A percentile compares a stretch with the other conserved stretches of the same genome.
Conservation (phyloP, 2,113 vertebrate species). For the Mellivora capensis region DNA sequence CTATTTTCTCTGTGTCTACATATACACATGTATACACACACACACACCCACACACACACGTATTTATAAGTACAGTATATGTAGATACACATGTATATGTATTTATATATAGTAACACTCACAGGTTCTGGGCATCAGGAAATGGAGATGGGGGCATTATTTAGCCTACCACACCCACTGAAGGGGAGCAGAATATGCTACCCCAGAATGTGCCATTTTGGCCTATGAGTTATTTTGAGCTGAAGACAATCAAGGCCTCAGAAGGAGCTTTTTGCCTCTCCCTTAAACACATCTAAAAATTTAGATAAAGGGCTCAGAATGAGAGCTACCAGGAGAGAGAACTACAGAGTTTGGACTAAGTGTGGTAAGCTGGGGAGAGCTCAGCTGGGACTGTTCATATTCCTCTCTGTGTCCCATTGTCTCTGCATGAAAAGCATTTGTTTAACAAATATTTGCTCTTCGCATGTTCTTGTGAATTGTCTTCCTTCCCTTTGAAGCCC, state of each 20-base stretch:
- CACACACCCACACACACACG: too few relatives aligned
- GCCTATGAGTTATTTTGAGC: background rate
- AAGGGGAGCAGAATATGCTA: background rate
- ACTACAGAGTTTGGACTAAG: background rate
- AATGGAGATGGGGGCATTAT: background rate
- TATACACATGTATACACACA: background rate
- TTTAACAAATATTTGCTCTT: background rate
- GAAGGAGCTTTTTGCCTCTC: background rate
- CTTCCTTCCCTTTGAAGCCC: background rate
- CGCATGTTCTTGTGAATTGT: background rate
- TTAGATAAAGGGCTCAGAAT: background rate
- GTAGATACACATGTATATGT: background rate
- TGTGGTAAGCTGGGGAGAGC: background rate
- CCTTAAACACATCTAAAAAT: background rate
- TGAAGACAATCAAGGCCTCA: background rate
- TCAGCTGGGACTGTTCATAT: background rate
- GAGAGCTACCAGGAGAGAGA: background rate
- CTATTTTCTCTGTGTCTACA: background rate
- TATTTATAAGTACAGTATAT: background rate
- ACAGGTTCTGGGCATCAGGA: background rate
- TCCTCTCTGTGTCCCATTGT: background rate
- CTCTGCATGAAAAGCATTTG: background rate
- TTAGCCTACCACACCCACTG: background rate
- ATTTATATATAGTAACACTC: background rate
- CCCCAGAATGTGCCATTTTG: background rate